Evolutionary conservation across 2,797 vertebrate species (phyloP).

Genomic region (Typhlichthys eigenmanni): DNA sequence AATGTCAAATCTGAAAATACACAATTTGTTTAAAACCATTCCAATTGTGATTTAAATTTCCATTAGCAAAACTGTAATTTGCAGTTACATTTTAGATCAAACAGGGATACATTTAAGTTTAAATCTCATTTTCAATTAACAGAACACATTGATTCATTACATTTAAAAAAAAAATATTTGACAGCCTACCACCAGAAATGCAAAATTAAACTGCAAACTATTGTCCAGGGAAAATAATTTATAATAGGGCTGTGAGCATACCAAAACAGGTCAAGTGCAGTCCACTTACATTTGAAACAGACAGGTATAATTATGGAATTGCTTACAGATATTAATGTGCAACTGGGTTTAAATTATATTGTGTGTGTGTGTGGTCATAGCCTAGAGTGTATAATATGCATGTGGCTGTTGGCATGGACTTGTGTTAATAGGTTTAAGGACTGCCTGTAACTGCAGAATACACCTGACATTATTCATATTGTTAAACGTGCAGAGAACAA

Average conservation of each 20-base stretch:
- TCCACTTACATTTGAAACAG: conserved; percentile 46
- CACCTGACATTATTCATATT: conserved; percentile 26
- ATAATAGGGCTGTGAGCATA: no score
- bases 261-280: conserved; percentile 9
- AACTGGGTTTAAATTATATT: no score
- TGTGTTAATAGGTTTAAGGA: conserved; percentile 20
- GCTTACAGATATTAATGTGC: no score
- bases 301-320: no score
- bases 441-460: conserved; percentile 23
- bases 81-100: conserved; percentile 38
- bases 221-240: conserved; percentile 10
- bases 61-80: conserved; percentile 29
- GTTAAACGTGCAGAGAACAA: conserved; percentile 53
- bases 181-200: conserved; percentile 21
- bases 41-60: conserved; percentile 55
- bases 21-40: conserved; percentile 70
- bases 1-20: conserved; percentile 71
- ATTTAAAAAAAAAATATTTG: conserved; percentile 28
- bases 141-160: conserved; percentile 33
- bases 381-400: no score
- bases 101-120: conserved; percentile 37
- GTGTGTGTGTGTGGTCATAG: no score
- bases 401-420: no score
- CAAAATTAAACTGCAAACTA: conserved; percentile 15
- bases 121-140: conserved; percentile 37